phyloP scores from a whole-genome alignment of 2,888 invertebrate genomes.

The Rhamphomyia laevipes region DNA sequence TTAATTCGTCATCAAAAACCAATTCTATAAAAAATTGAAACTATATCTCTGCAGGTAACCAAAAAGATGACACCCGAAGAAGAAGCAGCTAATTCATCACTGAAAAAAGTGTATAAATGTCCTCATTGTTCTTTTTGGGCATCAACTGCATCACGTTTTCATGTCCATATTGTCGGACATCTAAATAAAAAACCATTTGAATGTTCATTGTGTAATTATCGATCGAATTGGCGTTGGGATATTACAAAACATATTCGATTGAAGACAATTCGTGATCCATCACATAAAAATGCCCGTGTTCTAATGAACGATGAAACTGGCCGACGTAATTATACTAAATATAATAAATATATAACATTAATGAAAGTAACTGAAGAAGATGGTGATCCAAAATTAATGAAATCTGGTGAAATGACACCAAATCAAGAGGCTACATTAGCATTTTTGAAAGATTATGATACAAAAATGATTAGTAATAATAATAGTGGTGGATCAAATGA shows the following conservation, averaged over 20 bases:
- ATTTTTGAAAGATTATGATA: slow-evolving; percentile 40
- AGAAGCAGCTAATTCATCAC: slow-evolving; percentile 50
- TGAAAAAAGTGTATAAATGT: slow-evolving; percentile 79
- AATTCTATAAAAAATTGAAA: too few relatives aligned
- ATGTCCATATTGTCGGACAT: slow-evolving; percentile 88
- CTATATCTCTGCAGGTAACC: slow-evolving; percentile 30
- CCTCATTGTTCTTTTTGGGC: slow-evolving; percentile 90
- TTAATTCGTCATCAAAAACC: too few relatives aligned
- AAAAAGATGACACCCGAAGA: slow-evolving; percentile 53
- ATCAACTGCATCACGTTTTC: slow-evolving; percentile 83
- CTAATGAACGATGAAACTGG: slow-evolving; percentile 88
- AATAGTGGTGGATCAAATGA: slow-evolving; percentile 11
- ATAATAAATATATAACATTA: slow-evolving; percentile 76
- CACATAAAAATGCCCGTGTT: slow-evolving; percentile 69
- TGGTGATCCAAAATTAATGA: slow-evolving; percentile 34
- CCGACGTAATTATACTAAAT: slow-evolving; percentile 81
- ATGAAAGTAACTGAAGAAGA: slow-evolving; percentile 47
- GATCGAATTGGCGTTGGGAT: slow-evolving; percentile 96
- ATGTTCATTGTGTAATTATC: slow-evolving; percentile 86
- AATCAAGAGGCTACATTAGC: slow-evolving; percentile 43
- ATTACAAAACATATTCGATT: slow-evolving; percentile 90
- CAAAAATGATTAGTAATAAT: slow-evolving; percentile 27
- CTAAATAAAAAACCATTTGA: slow-evolving; percentile 89
- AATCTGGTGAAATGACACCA: slow-evolving; percentile 37
- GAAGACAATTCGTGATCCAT: slow-evolving; percentile 73